These are phyloP conservation scores for Amphipyra tragopoginis DNA, from an alignment of 2,888 invertebrate species.

Conservation along the genomic window DNA sequence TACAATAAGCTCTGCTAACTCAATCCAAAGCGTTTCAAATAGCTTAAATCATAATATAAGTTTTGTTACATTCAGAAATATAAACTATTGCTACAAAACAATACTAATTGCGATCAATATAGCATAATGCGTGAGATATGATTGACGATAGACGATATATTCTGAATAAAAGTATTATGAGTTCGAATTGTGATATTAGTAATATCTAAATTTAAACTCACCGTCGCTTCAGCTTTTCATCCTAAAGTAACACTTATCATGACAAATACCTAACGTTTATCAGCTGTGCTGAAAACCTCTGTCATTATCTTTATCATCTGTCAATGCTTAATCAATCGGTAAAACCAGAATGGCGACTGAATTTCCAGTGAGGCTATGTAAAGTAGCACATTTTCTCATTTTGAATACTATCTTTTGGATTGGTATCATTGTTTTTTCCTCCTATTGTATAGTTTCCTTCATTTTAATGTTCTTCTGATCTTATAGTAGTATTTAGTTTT, in stretches of 20 bases:
- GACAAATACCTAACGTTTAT: constrained; percentile 45
- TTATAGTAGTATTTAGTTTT: too few species aligned
- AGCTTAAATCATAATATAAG: too few species aligned
- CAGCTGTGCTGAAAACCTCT: constrained; percentile 21
- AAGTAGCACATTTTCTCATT: neutral
- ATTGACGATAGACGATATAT: too few species aligned
- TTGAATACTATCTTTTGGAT: constrained; percentile 3
- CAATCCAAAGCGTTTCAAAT: neutral
- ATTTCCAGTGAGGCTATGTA: neutral
- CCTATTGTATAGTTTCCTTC: neutral
- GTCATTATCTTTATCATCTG: constrained; percentile 45
- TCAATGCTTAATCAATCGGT: constrained; percentile 51
- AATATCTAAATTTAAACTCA: constrained; percentile 20
- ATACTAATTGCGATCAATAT: too few species aligned
- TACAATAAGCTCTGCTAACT: too few species aligned
- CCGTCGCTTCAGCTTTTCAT: constrained; percentile 27
- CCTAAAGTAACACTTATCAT: constrained; percentile 41
- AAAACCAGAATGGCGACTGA: constrained; percentile 6
- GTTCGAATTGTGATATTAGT: too few species aligned
- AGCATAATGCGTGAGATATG: too few species aligned
- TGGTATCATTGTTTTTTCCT: neutral
- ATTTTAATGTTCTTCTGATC: neutral
- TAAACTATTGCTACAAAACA: too few species aligned
- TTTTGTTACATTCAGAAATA: too few species aligned
- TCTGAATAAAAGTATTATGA: too few species aligned